Conservation (phyloP, 2,888 invertebrate genomes). For the Noctua janthina region DNA sequence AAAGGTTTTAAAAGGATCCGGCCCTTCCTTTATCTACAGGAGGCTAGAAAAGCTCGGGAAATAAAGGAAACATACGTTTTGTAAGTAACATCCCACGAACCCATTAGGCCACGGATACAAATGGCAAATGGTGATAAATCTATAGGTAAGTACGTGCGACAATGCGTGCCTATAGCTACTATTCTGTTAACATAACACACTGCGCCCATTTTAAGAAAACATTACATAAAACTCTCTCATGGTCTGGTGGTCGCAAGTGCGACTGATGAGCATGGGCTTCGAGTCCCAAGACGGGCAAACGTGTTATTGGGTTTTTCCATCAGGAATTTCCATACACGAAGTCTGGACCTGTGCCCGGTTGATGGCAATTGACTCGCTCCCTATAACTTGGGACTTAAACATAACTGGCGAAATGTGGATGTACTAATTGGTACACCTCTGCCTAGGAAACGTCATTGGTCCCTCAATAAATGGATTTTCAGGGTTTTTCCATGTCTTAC, state of each 20-base stretch:
- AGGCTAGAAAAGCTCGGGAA: constrained; percentile 41
- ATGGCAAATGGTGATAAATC: constrained; percentile 53
- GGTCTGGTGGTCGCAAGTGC: not conserved
- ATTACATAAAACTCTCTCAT: not conserved
- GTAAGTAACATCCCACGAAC: constrained; percentile 51
- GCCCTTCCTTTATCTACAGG: constrained; percentile 48
- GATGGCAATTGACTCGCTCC: not conserved
- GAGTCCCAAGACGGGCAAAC: not conserved
- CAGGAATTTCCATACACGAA: not conserved
- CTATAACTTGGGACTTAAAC: not conserved
- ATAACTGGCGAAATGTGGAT: not conserved
- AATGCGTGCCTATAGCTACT: not conserved
- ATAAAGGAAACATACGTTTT: constrained; percentile 59
- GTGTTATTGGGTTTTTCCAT: not conserved
- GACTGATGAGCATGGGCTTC: not conserved
- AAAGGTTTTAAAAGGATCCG: constrained; percentile 60
- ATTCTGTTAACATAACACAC: not conserved
- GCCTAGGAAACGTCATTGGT: not conserved
- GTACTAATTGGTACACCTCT: not conserved
- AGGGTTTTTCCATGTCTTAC: not conserved
- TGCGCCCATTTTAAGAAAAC: not conserved
- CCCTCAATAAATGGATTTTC: not conserved
- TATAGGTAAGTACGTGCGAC: not conserved
- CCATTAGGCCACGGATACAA: constrained; percentile 48
- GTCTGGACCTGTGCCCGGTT: not conserved